Conservation (phyloP, 2,888 invertebrate species). For the Polyommatus iphigenia region DNA sequence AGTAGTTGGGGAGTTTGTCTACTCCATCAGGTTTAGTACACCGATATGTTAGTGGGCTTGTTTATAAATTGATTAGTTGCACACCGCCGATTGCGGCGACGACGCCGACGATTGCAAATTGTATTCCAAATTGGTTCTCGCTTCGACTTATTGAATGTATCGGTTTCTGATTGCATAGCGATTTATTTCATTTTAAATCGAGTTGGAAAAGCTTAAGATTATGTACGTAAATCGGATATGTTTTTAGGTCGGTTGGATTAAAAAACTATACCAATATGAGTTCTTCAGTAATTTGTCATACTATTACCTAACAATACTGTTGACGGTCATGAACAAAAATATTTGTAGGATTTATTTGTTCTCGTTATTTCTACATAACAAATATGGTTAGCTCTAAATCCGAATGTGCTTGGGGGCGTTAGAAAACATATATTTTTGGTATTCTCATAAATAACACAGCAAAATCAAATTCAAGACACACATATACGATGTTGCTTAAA, state of each 20-base stretch:
- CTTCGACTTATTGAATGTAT: conserved; percentile 18
- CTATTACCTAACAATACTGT: too few species aligned
- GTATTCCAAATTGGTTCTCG: conserved; percentile 26
- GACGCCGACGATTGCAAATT: conserved; percentile 25
- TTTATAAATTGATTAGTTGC: conserved; percentile 29
- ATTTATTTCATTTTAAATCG: conserved; percentile 19
- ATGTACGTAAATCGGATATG: neutral
- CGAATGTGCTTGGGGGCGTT: too few species aligned
- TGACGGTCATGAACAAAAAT: too few species aligned
- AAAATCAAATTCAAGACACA: too few species aligned
- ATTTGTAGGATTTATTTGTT: too few species aligned
- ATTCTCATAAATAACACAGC: too few species aligned
- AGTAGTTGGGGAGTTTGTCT: neutral
- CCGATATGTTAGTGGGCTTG: conserved; percentile 9
- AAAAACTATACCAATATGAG: neutral
- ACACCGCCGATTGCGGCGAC: conserved; percentile 12
- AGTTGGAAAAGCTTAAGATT: neutral
- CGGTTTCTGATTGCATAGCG: conserved; percentile 15
- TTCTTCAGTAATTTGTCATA: too few species aligned
- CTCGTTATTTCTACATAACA: too few species aligned
- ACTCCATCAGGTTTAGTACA: conserved; percentile 20
- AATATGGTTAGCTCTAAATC: too few species aligned
- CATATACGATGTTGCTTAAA: too few species aligned
- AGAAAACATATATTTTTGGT: too few species aligned
- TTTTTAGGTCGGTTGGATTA: neutral